Evolutionary conservation across 2,797 vertebrate species (phyloP), one percentile per base, ranked within the genome.

Genomic region (Zalophus californianus): DNA sequence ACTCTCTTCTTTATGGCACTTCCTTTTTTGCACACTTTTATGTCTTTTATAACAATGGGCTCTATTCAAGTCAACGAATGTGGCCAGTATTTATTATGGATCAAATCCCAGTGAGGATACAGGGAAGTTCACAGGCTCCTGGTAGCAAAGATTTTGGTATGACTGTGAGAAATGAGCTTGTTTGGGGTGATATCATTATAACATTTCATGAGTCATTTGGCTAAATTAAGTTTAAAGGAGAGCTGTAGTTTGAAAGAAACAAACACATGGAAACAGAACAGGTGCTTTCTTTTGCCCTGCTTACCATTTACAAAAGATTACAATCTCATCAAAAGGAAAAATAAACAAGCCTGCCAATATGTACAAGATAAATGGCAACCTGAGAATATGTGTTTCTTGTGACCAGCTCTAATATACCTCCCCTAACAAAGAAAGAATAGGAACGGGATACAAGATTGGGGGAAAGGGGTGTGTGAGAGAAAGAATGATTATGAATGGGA

Each of bases 311-410:
- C 66, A 96, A 98, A 98, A 96, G 75, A 77, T 60, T 2, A 79
- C 3, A 3, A 29, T 62, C 66, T 4, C 35, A 35, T 93, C 52
- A 7, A 75, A 90, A 78, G 52, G n/a, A 73, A 91, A 97, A 86
- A 38, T 77, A 88, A 88, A 70, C 41, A 88, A 91, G 92, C 72
- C 1, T 91, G 52, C 50, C 41, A 0, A 20, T 4, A 35, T 29
- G 16, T 48, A 32, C 1, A 87, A 97, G 58, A 91, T 82, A 98
- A 98, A 98, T 0, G 0, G 48, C 83, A 35, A 89, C 95, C 88
- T 84, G 38, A 83, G 89, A 94, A n/a, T 95, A 54, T 79, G 12
- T 97, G 95, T 56, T 56, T 96, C 91, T 83, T 97, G 35, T 29
- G 2, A 38, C 87, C 62, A 66, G n/a, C 83, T 96, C 87, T 25